Percentiles rank a stretch among this genome's conserved stretches.
These are phyloP conservation scores for Gallinago solitaria DNA, from an alignment of 2,797 vertebrate genomes.

Conservation along the genomic window DNA sequence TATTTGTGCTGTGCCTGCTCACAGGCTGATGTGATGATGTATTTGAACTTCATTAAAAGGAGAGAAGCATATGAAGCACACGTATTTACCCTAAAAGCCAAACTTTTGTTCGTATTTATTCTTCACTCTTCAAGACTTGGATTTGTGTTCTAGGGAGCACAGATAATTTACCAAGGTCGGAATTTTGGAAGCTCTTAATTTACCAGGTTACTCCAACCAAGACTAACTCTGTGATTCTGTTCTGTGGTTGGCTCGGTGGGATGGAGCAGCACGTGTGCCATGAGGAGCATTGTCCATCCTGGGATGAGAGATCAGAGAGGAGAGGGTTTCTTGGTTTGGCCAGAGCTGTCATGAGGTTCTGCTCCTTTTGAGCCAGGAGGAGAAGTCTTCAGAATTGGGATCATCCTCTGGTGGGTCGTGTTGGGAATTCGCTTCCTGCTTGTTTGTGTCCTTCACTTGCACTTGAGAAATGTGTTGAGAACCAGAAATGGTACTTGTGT, in stretches of 20 bases:
- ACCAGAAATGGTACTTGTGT: background rate
- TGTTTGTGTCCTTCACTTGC: background rate
- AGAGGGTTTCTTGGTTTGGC: background rate
- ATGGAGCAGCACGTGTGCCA: background rate
- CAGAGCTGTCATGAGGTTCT: background rate
- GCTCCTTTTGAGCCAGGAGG: background rate
- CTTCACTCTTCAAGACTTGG: background rate
- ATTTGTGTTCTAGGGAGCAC: background rate
- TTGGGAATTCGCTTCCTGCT: background rate
- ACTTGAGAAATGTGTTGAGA: background rate
- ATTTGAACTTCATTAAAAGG: background rate
- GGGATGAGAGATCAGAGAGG: background rate
- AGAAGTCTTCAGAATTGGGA: background rate
- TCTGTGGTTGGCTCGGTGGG: accelerated
- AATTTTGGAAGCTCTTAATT: background rate
- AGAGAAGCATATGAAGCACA: background rate
- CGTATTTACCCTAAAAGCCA: background rate
- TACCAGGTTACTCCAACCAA: background rate
- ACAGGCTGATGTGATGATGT: background rate
- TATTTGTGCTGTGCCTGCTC: background rate
- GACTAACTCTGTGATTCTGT: background rate
- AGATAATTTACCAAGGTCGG: background rate
- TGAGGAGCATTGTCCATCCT: background rate
- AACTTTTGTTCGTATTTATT: background rate
- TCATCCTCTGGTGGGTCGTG: background rate